phyloP scores from a whole-genome alignment of 1,140 invertebrate genomes.

The Drosophila paulistorum region DNA sequence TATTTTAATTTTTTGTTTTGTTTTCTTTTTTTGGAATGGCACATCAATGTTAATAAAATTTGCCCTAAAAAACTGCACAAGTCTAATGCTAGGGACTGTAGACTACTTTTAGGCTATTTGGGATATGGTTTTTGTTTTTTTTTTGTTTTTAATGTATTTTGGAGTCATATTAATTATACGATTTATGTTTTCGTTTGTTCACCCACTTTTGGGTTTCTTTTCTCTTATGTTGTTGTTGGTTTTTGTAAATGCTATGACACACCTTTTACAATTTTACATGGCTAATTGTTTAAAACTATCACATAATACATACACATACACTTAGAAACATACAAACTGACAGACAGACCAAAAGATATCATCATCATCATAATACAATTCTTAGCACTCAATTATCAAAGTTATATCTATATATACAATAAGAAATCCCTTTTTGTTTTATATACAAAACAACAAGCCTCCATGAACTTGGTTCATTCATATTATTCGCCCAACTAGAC shows the following conservation, averaged over 20 bases:
- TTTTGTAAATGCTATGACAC: slow-evolving; percentile 79
- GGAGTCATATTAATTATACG: slow-evolving; percentile 48
- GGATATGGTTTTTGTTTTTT: slow-evolving; percentile 71
- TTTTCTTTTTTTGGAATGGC: slow-evolving; percentile 64
- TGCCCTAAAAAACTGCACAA: slow-evolving; percentile 69
- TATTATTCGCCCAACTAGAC: slow-evolving; percentile 57
- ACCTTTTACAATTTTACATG: slow-evolving; percentile 75
- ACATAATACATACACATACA: slow-evolving; percentile 57
- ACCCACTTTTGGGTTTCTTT: slow-evolving; percentile 12
- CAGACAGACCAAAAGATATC: slow-evolving; percentile 9
- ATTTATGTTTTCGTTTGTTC: slow-evolving; percentile 22
- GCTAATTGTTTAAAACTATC: slow-evolving; percentile 78
- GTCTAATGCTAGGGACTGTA: slow-evolving; percentile 59
- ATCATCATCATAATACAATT: slow-evolving; percentile 4
- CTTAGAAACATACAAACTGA: slow-evolving; percentile 19
- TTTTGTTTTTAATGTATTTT: slow-evolving; percentile 28
- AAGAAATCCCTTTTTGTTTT: slow-evolving; percentile 42
- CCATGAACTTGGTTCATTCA: slow-evolving; percentile 24
- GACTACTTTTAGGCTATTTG: slow-evolving; percentile 77
- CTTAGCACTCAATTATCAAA: slow-evolving; percentile 11
- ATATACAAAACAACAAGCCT: slow-evolving; percentile 41
- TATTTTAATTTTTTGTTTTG: not conserved
- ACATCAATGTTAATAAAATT: slow-evolving; percentile 72
- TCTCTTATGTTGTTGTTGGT: slow-evolving; percentile 22
- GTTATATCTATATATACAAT: slow-evolving; percentile 14